Conservation (phyloP, 2,113 vertebrate species). For the Alexandromys fortis region DNA sequence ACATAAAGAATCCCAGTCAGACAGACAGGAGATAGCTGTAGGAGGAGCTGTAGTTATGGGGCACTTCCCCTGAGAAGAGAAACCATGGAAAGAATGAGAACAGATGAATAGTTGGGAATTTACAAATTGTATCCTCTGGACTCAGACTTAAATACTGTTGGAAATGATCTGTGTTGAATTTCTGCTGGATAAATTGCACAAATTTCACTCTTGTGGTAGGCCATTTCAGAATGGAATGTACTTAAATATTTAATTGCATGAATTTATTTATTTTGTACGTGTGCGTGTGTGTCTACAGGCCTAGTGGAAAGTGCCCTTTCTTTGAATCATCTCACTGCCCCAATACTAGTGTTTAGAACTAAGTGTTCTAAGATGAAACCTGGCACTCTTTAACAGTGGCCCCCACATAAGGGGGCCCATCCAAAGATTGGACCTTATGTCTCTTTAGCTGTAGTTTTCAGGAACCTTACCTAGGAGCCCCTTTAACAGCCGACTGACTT, state of each 20-base stretch:
- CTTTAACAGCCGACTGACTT: not conserved
- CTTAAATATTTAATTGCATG: not conserved
- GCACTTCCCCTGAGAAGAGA: no score
- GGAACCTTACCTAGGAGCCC: not conserved
- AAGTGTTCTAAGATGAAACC: no score
- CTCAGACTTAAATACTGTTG: not conserved
- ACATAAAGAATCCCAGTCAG: not conserved
- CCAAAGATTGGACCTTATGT: not conserved
- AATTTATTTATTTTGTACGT: not conserved
- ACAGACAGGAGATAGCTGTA: not conserved
- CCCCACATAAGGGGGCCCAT: not conserved
- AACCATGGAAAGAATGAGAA: not conserved
- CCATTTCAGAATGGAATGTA: not conserved
- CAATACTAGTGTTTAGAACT: not conserved
- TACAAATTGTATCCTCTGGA: not conserved
- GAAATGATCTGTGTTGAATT: not conserved
- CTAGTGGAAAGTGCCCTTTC: not conserved
- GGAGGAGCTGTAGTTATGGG: fast-evolving
- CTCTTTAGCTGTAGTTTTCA: not conserved
- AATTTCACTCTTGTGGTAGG: not conserved
- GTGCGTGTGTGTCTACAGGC: not conserved
- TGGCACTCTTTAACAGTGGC: no score
- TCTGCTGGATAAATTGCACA: not conserved
- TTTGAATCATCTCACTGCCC: not conserved
- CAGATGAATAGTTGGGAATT: not conserved